Evolutionary conservation across 2,113 vertebrate genomes (phyloP).

Genomic region (Anseranas semipalmata): DNA sequence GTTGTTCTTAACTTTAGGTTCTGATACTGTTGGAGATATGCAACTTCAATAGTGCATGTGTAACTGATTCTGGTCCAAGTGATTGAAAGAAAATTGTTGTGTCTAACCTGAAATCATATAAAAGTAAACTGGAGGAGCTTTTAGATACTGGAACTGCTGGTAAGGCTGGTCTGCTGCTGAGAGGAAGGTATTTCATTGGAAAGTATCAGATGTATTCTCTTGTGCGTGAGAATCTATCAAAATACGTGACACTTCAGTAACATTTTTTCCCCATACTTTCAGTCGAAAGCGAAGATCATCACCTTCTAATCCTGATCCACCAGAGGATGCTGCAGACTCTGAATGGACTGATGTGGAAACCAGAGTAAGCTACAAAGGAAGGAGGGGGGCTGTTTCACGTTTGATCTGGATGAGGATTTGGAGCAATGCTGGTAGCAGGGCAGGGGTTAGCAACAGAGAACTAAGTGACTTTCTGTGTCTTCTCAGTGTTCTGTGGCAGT

Average conservation of each 20-base stretch:
- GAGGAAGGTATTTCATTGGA: not conserved
- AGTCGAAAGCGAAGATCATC: constrained; percentile 90
- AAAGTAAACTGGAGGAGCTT: not conserved
- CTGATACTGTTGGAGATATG: rapidly evolving
- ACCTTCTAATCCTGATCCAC: constrained; percentile 51
- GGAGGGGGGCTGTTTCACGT: rapidly evolving
- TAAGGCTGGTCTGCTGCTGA: not conserved
- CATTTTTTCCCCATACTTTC: rapidly evolving
- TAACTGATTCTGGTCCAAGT: rapidly evolving
- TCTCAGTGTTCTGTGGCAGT: constrained; percentile 89
- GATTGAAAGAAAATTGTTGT: not conserved
- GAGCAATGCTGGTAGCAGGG: not conserved
- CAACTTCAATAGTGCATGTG: rapidly evolving
- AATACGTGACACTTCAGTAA: rapidly evolving
- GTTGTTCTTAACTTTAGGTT: not conserved
- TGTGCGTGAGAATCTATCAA: rapidly evolving
- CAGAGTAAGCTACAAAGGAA: constrained; percentile 78
- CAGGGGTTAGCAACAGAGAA: rapidly evolving
- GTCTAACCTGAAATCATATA: not conserved
- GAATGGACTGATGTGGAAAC: constrained; percentile 93
- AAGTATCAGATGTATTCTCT: rapidly evolving
- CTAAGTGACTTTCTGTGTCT: not conserved
- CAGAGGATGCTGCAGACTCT: constrained; percentile 71
- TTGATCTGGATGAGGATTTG: not conserved
- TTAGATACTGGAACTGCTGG: not conserved